Evolutionary conservation across 2,113 vertebrate species (phyloP), one percentile per base, ranked within the genome.

Genomic region (Chloropsis hardwickii): DNA sequence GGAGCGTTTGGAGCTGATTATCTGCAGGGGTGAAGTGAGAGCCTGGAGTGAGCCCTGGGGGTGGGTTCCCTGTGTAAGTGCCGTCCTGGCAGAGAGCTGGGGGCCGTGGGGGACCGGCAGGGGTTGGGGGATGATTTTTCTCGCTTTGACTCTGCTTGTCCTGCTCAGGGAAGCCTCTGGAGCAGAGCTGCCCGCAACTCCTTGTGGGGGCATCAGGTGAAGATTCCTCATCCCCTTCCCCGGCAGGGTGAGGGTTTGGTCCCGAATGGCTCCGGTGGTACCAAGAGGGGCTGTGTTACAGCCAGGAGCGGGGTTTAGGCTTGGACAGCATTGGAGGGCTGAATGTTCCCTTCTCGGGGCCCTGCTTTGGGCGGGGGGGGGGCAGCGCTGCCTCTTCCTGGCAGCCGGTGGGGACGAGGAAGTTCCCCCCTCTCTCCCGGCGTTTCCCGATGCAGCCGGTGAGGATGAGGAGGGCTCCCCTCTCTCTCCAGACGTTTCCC

Each of bases 201-300:
- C 14, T 12, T 12, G 10, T 47, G 3, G 12, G 7, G 15, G 3
- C 10, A 27, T 3, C 0, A 0, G 5, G 29, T 50, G 14, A 70
- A 66, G 20, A 44, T 5, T 15, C 15, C 12, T 33, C 3, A 0
- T 24, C n/a, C 29, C 2, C 0, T 64, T 23, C 11, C 33, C 20
- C 0, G 4, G 16, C 23, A 50, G 72, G 76, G 31, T 0, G 0
- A 14, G 33, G 35, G 10, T 13, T 53, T 0, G 2, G 60, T 58
- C 51, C 60, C 28, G 4, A 22, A 37, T 3, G 58, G 12, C 8
- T 53, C 61, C 0, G 17, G 54, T 0, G 0, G 0, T 45, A 28
- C 33, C 42, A 0, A 11, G 45, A 11, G 40, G 9, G 24, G 4
- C 23, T 79, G 66, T 14, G 53, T 14, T 56, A 3, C 33, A 12